phyloP scores from a whole-genome alignment of 2,888 invertebrate species.

The Himalopsyche japonica region DNA sequence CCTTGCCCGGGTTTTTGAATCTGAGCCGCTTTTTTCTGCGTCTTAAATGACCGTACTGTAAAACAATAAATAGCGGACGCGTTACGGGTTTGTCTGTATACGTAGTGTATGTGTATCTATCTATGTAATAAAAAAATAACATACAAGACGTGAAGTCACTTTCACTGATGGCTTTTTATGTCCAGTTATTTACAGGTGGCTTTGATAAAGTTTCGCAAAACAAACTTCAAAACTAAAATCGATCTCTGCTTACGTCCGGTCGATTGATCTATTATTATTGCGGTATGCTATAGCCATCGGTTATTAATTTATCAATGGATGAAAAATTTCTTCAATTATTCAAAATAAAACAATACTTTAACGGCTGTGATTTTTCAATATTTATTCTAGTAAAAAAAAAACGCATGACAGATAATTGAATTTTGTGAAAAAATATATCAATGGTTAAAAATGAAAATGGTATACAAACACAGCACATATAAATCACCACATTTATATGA shows the following conservation, averaged over 20 bases:
- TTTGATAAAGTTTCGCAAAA: conserved; percentile 8
- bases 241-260: neutral
- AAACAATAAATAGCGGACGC: conserved; percentile 36
- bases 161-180: conserved; percentile 38
- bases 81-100: neutral
- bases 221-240: conserved; percentile 6
- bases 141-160: conserved; percentile 27
- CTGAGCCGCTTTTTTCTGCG: conserved; percentile 23
- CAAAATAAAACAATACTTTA: too few relatives aligned
- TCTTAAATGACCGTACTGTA: conserved; percentile 35
- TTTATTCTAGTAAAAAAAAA: too few relatives aligned
- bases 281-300: too few relatives aligned
- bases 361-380: too few relatives aligned
- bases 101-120: neutral
- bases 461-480: too few relatives aligned
- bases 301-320: too few relatives aligned
- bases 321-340: too few relatives aligned
- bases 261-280: neutral
- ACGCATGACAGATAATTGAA: too few relatives aligned
- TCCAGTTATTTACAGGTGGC: conserved; percentile 5
- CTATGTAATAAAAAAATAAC: neutral
- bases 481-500: too few relatives aligned
- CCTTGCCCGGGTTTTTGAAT: conserved; percentile 18
- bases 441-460: too few relatives aligned
- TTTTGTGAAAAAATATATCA: too few relatives aligned